These are phyloP conservation scores for Aelia acuminata DNA, from an alignment of 2,888 invertebrate species.

Conservation along the genomic window DNA sequence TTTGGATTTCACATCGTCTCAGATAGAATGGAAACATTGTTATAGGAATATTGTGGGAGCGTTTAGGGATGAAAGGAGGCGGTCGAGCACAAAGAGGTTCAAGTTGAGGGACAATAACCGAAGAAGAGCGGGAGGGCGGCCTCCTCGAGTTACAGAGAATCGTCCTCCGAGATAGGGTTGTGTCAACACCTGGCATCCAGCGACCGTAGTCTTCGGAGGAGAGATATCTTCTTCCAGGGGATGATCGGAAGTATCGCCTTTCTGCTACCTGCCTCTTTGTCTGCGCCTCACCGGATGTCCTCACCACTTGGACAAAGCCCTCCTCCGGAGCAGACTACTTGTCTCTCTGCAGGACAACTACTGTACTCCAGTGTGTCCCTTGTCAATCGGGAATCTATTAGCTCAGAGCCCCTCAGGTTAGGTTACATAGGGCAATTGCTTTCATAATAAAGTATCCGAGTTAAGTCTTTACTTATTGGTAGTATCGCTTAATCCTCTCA, in stretches of 20 bases:
- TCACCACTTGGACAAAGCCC: background rate
- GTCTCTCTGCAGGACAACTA: background rate
- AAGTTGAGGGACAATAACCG: background rate
- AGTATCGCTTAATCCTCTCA: too few species aligned
- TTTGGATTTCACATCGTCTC: background rate
- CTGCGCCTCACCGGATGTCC: background rate
- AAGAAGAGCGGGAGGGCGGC: background rate
- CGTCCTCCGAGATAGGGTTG: slow-evolving; percentile 16
- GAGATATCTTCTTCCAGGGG: slow-evolving; percentile 5
- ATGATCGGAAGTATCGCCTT: slow-evolving; percentile 31
- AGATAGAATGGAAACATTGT: background rate
- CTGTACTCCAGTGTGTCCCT: background rate
- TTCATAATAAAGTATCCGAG: too few species aligned
- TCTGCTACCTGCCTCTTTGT: slow-evolving; percentile 30
- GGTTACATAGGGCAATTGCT: too few species aligned
- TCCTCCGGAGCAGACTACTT: background rate
- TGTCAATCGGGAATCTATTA: slow-evolving; percentile 4
- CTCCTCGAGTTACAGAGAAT: background rate
- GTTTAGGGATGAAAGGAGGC: background rate
- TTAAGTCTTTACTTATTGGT: too few species aligned
- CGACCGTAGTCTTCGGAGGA: background rate
- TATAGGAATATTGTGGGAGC: background rate
- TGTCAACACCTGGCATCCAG: slow-evolving; percentile 12
- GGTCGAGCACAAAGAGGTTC: background rate
- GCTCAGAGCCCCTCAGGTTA: background rate